Conservation (phyloP, 2,888 invertebrate genomes). For the Cephus rjabovi region DNA sequence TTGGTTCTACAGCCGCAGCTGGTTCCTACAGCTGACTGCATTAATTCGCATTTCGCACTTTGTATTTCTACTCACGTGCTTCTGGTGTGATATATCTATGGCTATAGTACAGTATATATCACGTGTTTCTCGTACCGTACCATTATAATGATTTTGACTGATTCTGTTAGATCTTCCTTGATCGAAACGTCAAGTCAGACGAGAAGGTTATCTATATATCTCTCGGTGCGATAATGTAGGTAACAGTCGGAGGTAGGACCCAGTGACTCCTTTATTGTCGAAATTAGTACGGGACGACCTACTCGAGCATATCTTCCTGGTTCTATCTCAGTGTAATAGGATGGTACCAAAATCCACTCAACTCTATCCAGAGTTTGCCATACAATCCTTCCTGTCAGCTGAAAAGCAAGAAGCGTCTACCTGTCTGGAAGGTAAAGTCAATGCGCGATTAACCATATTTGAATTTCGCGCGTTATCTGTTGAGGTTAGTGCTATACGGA, state of each 20-base stretch:
- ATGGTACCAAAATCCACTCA: not conserved
- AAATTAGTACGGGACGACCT: not conserved
- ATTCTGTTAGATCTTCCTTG: not conserved
- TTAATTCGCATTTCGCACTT: not conserved
- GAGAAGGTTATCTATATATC: not conserved
- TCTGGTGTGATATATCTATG: not conserved
- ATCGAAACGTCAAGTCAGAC: not conserved
- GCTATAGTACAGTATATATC: not conserved
- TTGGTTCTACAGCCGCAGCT: not conserved
- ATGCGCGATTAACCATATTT: not conserved
- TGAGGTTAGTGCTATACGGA: not conserved
- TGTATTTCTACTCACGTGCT: not conserved
- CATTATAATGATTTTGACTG: not conserved
- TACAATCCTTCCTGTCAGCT: not conserved
- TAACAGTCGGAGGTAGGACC: not conserved
- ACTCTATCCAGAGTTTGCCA: not conserved
- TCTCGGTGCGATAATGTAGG: not conserved
- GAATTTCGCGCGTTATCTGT: not conserved
- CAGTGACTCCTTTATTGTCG: not conserved
- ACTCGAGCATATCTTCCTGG: not conserved
- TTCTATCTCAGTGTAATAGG: not conserved
- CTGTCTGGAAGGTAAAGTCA: not conserved
- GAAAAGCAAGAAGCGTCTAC: not conserved
- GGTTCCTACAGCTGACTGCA: not conserved
- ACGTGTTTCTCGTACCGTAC: not conserved